Conservation (phyloP, 2,797 vertebrate genomes). For the Orientallactaga sibirica region DNA sequence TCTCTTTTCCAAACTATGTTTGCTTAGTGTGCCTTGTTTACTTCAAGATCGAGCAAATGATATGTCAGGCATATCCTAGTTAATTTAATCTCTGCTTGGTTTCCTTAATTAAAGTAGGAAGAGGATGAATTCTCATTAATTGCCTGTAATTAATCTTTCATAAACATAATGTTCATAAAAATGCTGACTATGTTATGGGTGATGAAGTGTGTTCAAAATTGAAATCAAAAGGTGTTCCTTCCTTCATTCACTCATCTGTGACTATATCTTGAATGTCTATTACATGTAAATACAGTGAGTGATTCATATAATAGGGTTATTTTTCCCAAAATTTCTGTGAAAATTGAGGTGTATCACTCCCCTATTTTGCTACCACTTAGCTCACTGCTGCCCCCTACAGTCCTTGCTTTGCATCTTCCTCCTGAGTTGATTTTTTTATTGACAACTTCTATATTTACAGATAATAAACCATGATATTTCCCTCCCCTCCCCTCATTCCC, state of each 20-base stretch:
- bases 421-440: too few species aligned
- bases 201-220: slow-evolving; percentile 69
- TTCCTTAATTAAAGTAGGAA: slow-evolving; percentile 77
- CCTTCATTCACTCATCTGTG: slow-evolving; percentile 43
- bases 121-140: slow-evolving; percentile 54
- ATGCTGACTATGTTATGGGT: slow-evolving; percentile 60
- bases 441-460: too few species aligned
- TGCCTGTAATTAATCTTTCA: slow-evolving; percentile 69
- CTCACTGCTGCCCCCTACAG: not conserved
- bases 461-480: too few species aligned
- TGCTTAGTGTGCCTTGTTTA: slow-evolving; percentile 66
- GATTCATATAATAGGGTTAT: not conserved
- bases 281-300: slow-evolving; percentile 42
- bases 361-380: not conserved
- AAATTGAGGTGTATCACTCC: not conserved
- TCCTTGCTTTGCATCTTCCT: not conserved
- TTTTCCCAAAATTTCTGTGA: not conserved
- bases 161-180: slow-evolving; percentile 71
- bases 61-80: slow-evolving; percentile 71
- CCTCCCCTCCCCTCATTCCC: too few species aligned
- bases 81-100: slow-evolving; percentile 73
- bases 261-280: slow-evolving; percentile 4
- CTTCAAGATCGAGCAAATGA: slow-evolving; percentile 65
- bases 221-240: slow-evolving; percentile 63
- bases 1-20: slow-evolving; percentile 55